These are phyloP conservation scores for Bugula neritina DNA, from an alignment of 2,888 invertebrate species.

Conservation along the genomic window DNA sequence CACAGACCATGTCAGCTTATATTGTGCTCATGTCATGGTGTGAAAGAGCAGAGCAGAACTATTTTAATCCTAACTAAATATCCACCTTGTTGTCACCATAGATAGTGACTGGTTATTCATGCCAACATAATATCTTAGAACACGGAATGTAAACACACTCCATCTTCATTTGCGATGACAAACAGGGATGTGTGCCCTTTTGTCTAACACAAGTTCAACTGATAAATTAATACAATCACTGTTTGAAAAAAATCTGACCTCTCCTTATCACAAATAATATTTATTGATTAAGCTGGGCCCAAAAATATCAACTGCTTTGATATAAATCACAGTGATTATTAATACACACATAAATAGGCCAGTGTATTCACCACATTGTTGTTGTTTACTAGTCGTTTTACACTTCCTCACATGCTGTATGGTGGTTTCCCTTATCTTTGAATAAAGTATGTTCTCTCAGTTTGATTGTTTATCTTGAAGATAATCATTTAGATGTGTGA, in stretches of 20 bases:
- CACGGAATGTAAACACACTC: too few relatives aligned
- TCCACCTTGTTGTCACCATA: too few relatives aligned
- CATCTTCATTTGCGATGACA: too few relatives aligned
- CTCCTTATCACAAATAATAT: not conserved
- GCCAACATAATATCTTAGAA: too few relatives aligned
- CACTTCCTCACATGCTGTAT: not conserved
- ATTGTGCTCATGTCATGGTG: too few relatives aligned
- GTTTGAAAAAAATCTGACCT: not conserved
- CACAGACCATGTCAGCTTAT: too few relatives aligned
- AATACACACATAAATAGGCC: not conserved
- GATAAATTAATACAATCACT: not conserved
- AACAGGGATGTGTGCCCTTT: not conserved
- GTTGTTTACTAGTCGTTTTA: not conserved
- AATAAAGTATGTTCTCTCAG: too few relatives aligned
- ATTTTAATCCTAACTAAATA: too few relatives aligned
- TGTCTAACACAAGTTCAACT: not conserved
- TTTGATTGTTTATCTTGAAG: not conserved
- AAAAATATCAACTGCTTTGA: not conserved
- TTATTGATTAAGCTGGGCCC: not conserved
- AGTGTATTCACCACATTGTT: not conserved
- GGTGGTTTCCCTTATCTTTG: too few relatives aligned
- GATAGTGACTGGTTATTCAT: too few relatives aligned
- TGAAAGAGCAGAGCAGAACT: too few relatives aligned
- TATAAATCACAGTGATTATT: too few relatives aligned
- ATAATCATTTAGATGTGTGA: not conserved